These are phyloP conservation scores for Halisarca cf. caerulea DNA, from an alignment of 37 sponge, comb jelly and placozoan genomes.

Conservation along the genomic window DNA sequence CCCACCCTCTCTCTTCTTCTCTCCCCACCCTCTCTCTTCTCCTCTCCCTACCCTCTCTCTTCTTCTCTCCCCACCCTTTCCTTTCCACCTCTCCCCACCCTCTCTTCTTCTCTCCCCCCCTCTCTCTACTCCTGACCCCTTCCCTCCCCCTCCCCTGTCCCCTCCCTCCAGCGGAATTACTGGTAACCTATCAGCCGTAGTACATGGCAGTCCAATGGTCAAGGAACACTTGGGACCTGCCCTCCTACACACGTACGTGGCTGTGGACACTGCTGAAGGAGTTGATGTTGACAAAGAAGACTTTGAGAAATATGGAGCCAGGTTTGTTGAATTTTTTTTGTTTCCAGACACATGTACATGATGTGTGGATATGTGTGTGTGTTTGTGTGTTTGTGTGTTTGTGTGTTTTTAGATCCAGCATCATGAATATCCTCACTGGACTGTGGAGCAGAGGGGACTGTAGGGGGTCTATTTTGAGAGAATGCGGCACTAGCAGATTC, in stretches of 20 bases:
- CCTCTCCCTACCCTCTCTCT: too few relatives aligned
- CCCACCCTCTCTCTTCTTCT: background rate
- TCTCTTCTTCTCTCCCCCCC: too few relatives aligned
- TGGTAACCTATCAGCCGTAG: conserved; percentile 69
- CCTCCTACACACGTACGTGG: conserved; percentile 76
- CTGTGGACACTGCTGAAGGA: conserved; percentile 82
- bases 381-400: background rate
- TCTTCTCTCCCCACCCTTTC: too few relatives aligned
- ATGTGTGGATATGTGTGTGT: background rate
- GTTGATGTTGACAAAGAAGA: conserved; percentile 92
- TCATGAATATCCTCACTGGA: conserved; percentile 54
- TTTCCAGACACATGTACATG: background rate
- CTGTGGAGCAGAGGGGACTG: conserved; percentile 68
- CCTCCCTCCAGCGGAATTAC: conserved; percentile 42
- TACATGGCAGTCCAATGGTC: conserved; percentile 79
- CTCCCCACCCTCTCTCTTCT: background rate
- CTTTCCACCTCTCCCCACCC: too few relatives aligned
- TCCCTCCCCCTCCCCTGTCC: background rate
- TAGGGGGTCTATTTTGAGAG: conserved; percentile 6
- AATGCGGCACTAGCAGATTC: background rate
- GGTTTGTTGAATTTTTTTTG: conserved; percentile 24
- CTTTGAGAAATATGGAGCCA: conserved; percentile 84
- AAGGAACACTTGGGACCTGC: conserved; percentile 78
- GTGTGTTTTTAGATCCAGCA: conserved; percentile 26
- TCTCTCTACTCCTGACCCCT: too few relatives aligned